phyloP scores from a whole-genome alignment of 2,113 vertebrate genomes.

The Pseudorhombus dupliciocellatus region DNA sequence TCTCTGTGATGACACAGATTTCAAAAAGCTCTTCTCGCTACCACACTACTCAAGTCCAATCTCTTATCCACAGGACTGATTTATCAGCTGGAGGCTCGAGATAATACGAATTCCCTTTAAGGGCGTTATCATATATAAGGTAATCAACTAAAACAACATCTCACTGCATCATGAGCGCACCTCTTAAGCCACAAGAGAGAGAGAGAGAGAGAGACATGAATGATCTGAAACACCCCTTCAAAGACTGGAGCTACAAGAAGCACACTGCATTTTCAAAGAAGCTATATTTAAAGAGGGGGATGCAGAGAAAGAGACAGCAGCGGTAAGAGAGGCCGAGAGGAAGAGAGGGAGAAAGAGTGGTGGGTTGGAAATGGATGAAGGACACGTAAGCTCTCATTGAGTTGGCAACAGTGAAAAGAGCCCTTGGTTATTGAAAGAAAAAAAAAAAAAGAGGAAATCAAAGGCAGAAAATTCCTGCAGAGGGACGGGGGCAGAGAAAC shows the following conservation, averaged over 20 bases:
- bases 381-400: conserved; percentile 69
- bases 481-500: conserved; percentile 64
- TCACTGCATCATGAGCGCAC: conserved; percentile 40
- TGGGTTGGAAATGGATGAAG: conserved; percentile 75
- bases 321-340: conserved; percentile 31
- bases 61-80: background rate
- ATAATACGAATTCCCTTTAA: conserved; percentile 16
- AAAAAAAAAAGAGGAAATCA: conserved; percentile 74
- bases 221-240: conserved; percentile 61
- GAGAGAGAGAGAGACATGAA: conserved; percentile 41
- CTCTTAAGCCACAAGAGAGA: conserved; percentile 33
- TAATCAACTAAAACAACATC: conserved; percentile 40
- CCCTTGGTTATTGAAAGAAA: conserved; percentile 71
- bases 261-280: conserved; percentile 59
- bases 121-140: conserved; percentile 7
- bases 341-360: conserved; percentile 39
- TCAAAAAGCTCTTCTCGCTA: background rate
- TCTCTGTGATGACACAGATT: background rate
- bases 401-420: conserved; percentile 74
- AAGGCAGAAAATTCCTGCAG: conserved; percentile 72
- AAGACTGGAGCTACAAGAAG: conserved; percentile 65
- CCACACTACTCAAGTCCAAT: background rate
- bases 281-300: conserved; percentile 66
- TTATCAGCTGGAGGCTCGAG: conserved; percentile 7
- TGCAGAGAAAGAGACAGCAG: conserved; percentile 54